These are phyloP conservation scores for Hydropotes inermis DNA, from an alignment of 2,113 vertebrate genomes.

Conservation along the genomic window DNA sequence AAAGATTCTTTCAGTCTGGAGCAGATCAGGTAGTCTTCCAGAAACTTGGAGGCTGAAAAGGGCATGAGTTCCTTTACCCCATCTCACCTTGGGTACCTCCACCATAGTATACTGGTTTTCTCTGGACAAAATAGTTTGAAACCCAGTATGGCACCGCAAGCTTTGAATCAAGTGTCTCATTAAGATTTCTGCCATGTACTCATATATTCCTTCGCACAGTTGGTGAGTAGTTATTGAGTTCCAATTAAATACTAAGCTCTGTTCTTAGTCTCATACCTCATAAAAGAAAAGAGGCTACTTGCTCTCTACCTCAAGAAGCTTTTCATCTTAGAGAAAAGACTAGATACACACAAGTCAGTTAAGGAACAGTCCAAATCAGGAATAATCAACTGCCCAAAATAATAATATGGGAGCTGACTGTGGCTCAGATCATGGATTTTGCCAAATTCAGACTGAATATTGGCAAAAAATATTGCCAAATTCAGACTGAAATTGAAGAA, in stretches of 20 bases:
- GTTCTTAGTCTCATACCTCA: not conserved
- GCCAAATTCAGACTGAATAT: not conserved
- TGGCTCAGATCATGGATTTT: not conserved
- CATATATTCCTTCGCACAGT: not conserved
- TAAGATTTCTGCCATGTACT: conserved; percentile 4
- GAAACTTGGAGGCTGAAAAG: not conserved
- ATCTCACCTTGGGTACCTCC: not conserved
- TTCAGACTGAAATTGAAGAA: not conserved
- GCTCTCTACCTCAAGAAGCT: not conserved
- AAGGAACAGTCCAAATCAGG: not conserved
- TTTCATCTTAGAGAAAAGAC: not conserved
- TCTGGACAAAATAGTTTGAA: not conserved
- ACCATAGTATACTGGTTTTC: not conserved
- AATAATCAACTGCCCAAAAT: not conserved
- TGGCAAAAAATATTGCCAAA: too few species aligned
- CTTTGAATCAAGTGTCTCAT: not conserved
- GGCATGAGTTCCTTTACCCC: not conserved
- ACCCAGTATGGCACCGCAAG: not conserved
- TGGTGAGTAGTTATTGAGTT: not conserved
- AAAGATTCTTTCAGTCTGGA: not conserved
- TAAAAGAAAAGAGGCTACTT: not conserved
- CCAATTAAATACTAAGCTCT: not conserved
- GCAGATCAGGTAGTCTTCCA: not conserved
- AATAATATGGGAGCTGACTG: not conserved
- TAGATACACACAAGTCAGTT: not conserved